Conservation (phyloP, 2,888 invertebrate species). For the Selenia dentaria region DNA sequence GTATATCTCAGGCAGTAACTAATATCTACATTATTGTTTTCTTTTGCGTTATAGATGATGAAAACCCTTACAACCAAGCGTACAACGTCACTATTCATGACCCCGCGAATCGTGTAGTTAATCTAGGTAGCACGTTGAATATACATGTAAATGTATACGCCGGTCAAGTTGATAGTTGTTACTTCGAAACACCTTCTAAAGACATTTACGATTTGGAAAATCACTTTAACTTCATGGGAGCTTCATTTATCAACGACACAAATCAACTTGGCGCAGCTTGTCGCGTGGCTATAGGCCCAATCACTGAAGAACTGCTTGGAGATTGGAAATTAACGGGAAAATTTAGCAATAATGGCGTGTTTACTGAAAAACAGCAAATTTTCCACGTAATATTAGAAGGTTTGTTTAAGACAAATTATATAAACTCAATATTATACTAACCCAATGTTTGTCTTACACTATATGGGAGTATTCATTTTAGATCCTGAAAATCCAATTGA, state of each 20-base stretch:
- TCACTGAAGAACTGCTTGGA: conserved; percentile 42
- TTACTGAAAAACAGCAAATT: conserved; percentile 38
- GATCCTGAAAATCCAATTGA: conserved; percentile 47
- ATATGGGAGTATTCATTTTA: conserved; percentile 26
- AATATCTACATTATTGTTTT: background rate
- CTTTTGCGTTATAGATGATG: conserved; percentile 42
- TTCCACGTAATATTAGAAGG: conserved; percentile 48
- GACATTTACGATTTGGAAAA: conserved; percentile 23
- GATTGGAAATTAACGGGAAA: conserved; percentile 50
- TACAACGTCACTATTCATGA: conserved; percentile 44
- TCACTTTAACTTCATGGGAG: conserved; percentile 21
- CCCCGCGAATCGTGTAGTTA: conserved; percentile 33
- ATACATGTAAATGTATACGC: conserved; percentile 29
- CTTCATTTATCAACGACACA: conserved; percentile 30
- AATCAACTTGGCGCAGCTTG: conserved; percentile 30
- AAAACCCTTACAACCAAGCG: conserved; percentile 45
- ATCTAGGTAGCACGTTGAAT: conserved; percentile 35
- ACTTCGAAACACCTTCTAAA: conserved; percentile 37
- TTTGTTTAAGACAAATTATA: conserved; percentile 21
- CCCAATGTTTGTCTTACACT: background rate
- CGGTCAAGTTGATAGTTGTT: conserved; percentile 40
- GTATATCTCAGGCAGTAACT: background rate
- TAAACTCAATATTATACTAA: background rate
- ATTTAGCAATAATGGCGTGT: conserved; percentile 42
- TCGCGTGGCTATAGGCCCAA: conserved; percentile 39